A percentile compares a stretch with the other conserved stretches of the same genome.
phyloP scores from a whole-genome alignment of 2,113 vertebrate species.

The Pan troglodytes region DNA sequence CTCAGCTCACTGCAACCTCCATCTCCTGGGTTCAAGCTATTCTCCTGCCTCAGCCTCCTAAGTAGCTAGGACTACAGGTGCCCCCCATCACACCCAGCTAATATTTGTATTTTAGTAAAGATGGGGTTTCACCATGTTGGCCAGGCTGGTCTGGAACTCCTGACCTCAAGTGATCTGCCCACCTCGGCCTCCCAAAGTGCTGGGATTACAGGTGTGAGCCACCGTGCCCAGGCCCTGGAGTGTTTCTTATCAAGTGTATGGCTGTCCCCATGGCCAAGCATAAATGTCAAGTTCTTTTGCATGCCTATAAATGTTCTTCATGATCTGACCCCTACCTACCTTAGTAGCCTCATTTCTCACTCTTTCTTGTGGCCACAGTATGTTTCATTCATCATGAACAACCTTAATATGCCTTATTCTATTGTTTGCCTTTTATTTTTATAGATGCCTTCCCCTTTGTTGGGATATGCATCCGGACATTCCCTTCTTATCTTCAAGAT shows the following conservation, averaged over 20 bases:
- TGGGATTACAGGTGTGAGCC: too few species aligned
- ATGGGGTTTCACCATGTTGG: too few species aligned
- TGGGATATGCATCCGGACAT: background rate
- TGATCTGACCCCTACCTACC: background rate
- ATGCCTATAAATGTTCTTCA: background rate
- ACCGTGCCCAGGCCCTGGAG: too few species aligned
- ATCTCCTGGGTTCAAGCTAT: too few species aligned
- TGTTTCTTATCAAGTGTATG: background rate
- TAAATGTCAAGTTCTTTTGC: background rate
- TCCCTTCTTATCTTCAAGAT: background rate
- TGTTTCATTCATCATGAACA: background rate
- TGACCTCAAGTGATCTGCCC: too few species aligned
- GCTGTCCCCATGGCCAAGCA: background rate
- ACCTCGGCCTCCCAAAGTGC: too few species aligned
- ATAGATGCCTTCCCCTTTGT: background rate
- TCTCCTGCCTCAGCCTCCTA: too few species aligned
- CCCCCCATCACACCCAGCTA: too few species aligned
- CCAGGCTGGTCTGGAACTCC: too few species aligned
- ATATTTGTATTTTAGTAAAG: too few species aligned
- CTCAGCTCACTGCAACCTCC: too few species aligned
- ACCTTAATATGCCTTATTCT: background rate
- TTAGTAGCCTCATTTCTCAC: background rate
- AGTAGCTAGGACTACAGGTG: too few species aligned
- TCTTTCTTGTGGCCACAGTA: background rate
- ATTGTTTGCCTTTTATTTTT: background rate